Base-by-base conservation (phyloP, 2,888 invertebrate species). In the Hylaea fasciaria region DNA sequence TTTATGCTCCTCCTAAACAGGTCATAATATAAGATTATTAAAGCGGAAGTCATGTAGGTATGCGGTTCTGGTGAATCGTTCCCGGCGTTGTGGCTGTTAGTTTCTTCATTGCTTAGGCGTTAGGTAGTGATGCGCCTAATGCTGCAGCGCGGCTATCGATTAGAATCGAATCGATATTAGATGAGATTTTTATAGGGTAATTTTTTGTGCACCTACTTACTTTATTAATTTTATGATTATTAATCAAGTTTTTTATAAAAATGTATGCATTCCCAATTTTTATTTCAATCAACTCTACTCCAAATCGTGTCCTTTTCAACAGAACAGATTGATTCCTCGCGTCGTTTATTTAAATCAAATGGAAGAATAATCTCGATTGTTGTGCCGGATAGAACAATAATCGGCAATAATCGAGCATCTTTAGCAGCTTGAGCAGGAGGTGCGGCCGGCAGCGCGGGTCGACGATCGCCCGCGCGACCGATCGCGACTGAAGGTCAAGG, bases 401-500 rank as follows among this genome's bases (percentile, higher is more conserved):
- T 64, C 62, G 63, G 65, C 58, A 70, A 65, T 66, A 61, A 69
- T 68, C 66, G 68, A 69, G 80, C 79, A 76, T 76, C 80, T 74
- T 74, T 74, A 74, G 70, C 70, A 57, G 64, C 29, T 53, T 54
- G 52, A 69, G 68, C 55, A 70, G 70, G 77, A 75, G 78, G 75
- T 73, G 76, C 72, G 76, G 74, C 71, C 44, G 44, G 53, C 53
- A 17, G 45, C 49, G 50, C 77, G 85, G 86, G 89, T 89, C 90
- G 87, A 86, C 86, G 89, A 73, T 85, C 91, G 87, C 72, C 80
- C 86, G 87, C 82, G 83, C 87, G 87, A 81, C 89, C 88, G 87
- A 84, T 87, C 89, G 80, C 83, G 73, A 80, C 77, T 85, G 87
- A 90, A 91, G 92, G 91, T 91, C 92, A 92, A 92, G 91, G 91